A percentile compares a stretch with the other conserved stretches of the same genome.
These are phyloP conservation scores for Phainopepla nitens DNA, from an alignment of 2,113 vertebrate species.

Conservation along the genomic window DNA sequence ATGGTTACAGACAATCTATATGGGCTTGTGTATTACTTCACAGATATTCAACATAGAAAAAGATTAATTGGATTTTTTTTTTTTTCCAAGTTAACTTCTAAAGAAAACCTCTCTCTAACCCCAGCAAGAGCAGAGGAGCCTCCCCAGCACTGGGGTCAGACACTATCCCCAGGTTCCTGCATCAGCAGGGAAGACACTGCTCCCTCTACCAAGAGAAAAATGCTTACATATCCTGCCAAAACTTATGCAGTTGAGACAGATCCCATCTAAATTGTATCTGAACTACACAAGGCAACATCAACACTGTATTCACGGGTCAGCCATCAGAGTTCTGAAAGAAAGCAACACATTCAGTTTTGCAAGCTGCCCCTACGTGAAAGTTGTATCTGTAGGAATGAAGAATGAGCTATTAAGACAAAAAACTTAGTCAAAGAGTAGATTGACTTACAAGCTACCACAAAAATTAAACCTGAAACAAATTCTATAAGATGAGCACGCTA, in stretches of 20 bases:
- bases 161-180: too few species aligned
- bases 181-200: too few species aligned
- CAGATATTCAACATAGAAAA: background rate
- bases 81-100: background rate
- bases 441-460: background rate
- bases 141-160: background rate
- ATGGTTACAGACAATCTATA: background rate
- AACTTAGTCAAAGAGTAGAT: background rate
- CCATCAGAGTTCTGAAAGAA: background rate
- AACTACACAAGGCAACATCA: background rate
- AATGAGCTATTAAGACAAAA: background rate
- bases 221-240: background rate
- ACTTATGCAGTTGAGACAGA: background rate
- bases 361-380: background rate
- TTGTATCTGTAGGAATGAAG: background rate
- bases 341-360: background rate
- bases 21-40: background rate
- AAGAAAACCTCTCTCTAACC: rapidly evolving
- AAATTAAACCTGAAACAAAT: background rate
- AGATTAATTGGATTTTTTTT: background rate
- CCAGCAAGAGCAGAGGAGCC: background rate
- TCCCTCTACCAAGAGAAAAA: background rate
- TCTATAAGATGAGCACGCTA: background rate
- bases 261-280: background rate
- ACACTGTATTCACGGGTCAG: background rate